Percentiles rank a stretch among this genome's conserved stretches.
These are phyloP conservation scores for Nycticorax nycticorax DNA, from an alignment of 2,113 vertebrate genomes.

Conservation along the genomic window DNA sequence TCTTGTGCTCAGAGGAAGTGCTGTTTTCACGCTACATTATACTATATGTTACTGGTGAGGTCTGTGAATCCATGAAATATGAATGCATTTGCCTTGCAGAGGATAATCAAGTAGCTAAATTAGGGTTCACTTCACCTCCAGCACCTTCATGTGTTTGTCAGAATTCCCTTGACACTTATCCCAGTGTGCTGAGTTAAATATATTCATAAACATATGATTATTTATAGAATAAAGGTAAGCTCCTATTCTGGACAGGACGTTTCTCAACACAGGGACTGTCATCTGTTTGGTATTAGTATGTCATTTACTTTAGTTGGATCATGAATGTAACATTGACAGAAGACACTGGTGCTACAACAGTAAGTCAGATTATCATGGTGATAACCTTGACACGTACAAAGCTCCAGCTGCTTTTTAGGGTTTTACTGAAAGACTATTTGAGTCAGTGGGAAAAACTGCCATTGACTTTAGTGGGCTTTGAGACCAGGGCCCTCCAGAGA, in stretches of 20 bases:
- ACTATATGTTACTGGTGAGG: not conserved
- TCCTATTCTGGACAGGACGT: not conserved
- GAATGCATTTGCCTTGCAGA: not conserved
- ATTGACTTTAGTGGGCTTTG: not conserved
- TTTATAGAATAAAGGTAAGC: not conserved
- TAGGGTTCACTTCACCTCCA: not conserved
- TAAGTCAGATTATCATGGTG: not conserved
- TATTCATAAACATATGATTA: not conserved
- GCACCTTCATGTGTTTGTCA: not conserved
- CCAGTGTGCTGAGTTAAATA: not conserved
- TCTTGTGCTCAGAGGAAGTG: not conserved
- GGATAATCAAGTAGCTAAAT: not conserved
- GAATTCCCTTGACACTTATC: not conserved
- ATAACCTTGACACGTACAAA: not conserved
- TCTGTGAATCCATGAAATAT: not conserved
- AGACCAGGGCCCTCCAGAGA: not conserved
- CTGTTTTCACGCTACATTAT: not conserved
- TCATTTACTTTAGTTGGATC: not conserved
- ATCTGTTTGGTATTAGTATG: not conserved
- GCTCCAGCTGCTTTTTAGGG: not conserved
- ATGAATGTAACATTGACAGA: not conserved
- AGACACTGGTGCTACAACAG: not conserved
- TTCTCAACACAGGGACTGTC: not conserved
- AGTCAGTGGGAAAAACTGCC: not conserved
- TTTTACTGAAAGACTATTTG: not conserved